phyloP scores from a whole-genome alignment of 2,888 invertebrate species.

The Silvanus unidentatus region DNA sequence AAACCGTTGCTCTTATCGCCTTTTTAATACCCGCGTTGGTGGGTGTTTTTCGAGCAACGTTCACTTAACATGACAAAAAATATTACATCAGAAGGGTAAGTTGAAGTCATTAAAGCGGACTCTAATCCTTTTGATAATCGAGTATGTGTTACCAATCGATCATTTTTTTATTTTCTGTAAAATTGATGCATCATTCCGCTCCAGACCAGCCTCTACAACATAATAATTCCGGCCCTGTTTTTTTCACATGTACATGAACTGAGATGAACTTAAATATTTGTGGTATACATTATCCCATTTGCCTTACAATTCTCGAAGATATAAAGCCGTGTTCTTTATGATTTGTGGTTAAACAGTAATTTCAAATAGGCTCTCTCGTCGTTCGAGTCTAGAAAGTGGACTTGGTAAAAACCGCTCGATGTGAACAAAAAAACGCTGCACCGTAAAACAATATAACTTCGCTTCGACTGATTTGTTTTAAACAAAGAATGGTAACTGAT shows the following conservation, averaged over 20 bases:
- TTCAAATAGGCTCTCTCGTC: no score
- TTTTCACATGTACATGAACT: no score
- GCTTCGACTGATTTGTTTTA: conserved; percentile 24
- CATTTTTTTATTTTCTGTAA: conserved; percentile 43
- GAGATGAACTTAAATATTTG: no score
- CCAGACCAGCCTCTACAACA: no score
- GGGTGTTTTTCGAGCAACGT: conserved; percentile 25
- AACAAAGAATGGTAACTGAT: conserved; percentile 18
- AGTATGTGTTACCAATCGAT: conserved; percentile 45
- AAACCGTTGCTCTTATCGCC: conserved; percentile 5
- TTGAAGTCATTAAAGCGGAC: conserved; percentile 31
- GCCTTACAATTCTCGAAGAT: no score
- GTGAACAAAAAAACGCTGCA: no score
- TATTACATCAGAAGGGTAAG: conserved; percentile 27
- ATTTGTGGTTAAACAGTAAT: no score
- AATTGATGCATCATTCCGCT: conserved; percentile 42
- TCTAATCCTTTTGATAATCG: conserved; percentile 45
- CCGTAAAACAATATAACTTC: conserved; percentile 22
- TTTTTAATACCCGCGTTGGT: conserved; percentile 34
- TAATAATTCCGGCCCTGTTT: no score
- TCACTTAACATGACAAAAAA: conserved; percentile 43
- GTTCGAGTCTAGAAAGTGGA: no score
- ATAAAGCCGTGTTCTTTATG: no score
- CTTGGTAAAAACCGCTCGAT: no score
- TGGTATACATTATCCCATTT: no score